Conservation (phyloP, 2,888 invertebrate genomes). For the Ophion slaviceki region DNA sequence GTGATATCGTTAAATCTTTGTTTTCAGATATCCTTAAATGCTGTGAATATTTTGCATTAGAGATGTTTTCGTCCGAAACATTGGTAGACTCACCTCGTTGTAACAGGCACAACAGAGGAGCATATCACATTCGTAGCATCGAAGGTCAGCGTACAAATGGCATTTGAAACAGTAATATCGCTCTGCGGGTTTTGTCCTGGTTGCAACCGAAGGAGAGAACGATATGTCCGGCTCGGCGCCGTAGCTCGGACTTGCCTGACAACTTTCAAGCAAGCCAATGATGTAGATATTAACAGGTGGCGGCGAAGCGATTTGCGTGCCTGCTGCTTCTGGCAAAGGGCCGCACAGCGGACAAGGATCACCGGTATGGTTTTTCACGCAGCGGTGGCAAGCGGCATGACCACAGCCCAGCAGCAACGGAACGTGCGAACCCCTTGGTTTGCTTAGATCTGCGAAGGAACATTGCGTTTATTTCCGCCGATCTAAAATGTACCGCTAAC, state of each 20-base stretch:
- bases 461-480: not conserved
- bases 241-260: constrained; percentile 53
- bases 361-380: constrained; percentile 82
- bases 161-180: constrained; percentile 75
- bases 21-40: not conserved
- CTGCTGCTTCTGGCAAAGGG: not conserved
- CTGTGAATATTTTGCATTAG: no score
- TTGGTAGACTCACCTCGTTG: constrained; percentile 71
- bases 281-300: constrained; percentile 81
- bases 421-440: constrained; percentile 54
- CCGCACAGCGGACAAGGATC: constrained; percentile 80
- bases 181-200: constrained; percentile 20
- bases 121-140: constrained; percentile 75
- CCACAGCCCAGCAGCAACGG: constrained; percentile 88
- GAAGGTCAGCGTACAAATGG: constrained; percentile 69
- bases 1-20: not conserved
- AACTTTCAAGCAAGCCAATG: constrained; percentile 72
- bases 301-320: constrained; percentile 47
- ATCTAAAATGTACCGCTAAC: no score
- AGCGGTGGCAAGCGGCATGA: constrained; percentile 89
- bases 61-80: no score
- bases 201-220: constrained; percentile 60
- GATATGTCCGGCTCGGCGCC: constrained; percentile 69
- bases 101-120: constrained; percentile 77
- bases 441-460: constrained; percentile 63